Evolutionary conservation across 2,113 vertebrate genomes (phyloP), one percentile per base, ranked within the genome.

Genomic region (Pseudolaguvia tuberculata): DNA sequence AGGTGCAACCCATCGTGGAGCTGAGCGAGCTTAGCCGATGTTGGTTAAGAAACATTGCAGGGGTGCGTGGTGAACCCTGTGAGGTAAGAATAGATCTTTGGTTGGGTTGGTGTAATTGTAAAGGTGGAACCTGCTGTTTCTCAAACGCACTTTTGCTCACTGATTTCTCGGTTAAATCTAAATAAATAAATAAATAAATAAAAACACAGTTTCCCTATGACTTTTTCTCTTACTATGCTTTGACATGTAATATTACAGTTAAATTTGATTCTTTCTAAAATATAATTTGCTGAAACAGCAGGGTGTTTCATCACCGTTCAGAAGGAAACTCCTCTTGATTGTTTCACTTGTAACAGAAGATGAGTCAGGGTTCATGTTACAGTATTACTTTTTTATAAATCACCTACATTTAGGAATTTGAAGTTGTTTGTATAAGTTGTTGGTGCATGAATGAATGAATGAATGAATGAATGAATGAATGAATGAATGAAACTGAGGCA

Each of bases 1-100:
- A 95, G 86, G 97, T 99, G 84, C 95, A 96, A 83, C 92, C 96
- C n/a, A 98, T 99, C 80, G 86, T 94, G 63, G 97, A 99, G 86
- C 89, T 99, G 86, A 95, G 93, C 0, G 97, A 99, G 87, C 85
- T 97, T 85, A 98, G 94, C 85, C 88, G 87, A 83, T 94, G 92
- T 85, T 98, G 96, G 97, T 86, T 98, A 85, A 91, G 86, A 89
- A 91, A 84, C 17, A 47, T 86, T n/a, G 86, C 90, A 76, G 90
- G 88, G 52, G 83, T 80, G 0, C 84, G 81, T 76, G 90, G 85
- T 39, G 91, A 94, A 35, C 78, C 83, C 62, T 87, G 84, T 27
- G 89, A 94, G 83, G 97, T 99, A 87, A 98, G 96, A 94, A 85
- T 2, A 9, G 25, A 0, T 65, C 56, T 63, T 10, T 12, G 9